Base-by-base conservation (phyloP, 2,888 invertebrate genomes). In the Microdon myrmicae region DNA sequence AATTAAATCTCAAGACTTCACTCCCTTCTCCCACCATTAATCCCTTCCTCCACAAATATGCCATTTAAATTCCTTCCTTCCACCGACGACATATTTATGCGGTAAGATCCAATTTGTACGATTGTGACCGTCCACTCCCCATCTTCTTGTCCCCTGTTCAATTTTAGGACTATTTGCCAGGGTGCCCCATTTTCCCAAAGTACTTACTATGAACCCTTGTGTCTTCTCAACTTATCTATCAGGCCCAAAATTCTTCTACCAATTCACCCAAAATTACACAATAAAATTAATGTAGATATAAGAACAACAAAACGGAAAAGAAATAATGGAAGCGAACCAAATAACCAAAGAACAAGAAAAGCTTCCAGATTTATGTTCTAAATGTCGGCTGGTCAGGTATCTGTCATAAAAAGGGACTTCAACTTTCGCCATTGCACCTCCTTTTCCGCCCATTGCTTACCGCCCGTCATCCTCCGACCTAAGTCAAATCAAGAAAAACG, bases 1-100 rank as follows among this genome's bases (percentile, higher is more conserved):
- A n/a, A n/a, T n/a, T n/a, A n/a, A n/a, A n/a, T n/a, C n/a, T n/a
- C n/a, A n/a, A n/a, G n/a, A n/a, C n/a, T n/a, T n/a, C n/a, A n/a
- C n/a, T n/a, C n/a, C n/a, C n/a, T n/a, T n/a, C n/a, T n/a, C n/a
- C n/a, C n/a, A n/a, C n/a, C n/a, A n/a, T n/a, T n/a, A n/a, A n/a
- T n/a, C n/a, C n/a, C n/a, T n/a, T n/a, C n/a, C n/a, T n/a, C n/a
- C n/a, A n/a, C n/a, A n/a, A n/a, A n/a, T n/a, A n/a, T n/a, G n/a
- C n/a, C n/a, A n/a, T n/a, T n/a, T n/a, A n/a, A n/a, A n/a, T n/a
- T n/a, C 23, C 39, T 58, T 58, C 64, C 45, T 64, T 51, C 37
- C 37, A 37, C 47, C 47, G 64, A 64, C 58, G 64, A 64, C 64
- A 64, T 64, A 64, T 58, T 64, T 64, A 64, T 64, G 58, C 58